Evolutionary conservation across 2,797 vertebrate species (phyloP).

Genomic region (Phrynocephalus vlangalii): DNA sequence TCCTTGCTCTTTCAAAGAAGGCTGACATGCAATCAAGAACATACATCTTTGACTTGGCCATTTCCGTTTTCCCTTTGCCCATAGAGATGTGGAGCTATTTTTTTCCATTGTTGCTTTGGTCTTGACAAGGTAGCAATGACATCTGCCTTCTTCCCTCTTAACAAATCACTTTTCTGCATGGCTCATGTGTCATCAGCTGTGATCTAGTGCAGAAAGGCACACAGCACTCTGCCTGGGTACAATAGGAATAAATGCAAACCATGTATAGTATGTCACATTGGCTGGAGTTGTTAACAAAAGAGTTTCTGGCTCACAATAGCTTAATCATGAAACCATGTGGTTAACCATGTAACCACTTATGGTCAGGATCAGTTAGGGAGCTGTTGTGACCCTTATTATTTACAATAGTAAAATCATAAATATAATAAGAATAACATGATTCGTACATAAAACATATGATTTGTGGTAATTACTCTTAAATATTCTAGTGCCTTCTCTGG

Average conservation of each 20-base stretch:
- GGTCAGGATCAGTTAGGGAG: neutral
- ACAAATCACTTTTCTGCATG: neutral
- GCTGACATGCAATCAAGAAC: neutral
- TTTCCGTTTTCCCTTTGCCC: neutral
- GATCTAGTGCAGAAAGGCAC: neutral
- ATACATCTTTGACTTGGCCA: neutral
- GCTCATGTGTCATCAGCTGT: neutral
- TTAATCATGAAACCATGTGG: neutral
- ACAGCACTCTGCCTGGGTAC: neutral
- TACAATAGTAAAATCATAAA: neutral
- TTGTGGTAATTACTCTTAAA: neutral
- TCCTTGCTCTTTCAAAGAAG: neutral
- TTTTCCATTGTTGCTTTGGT: neutral
- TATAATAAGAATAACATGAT: neutral
- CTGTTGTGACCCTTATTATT: neutral
- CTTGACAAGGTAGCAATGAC: neutral
- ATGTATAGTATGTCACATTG: rapidly evolving
- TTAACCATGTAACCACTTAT: neutral
- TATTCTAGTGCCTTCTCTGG: neutral
- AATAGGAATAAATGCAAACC: neutral
- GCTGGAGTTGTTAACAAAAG: neutral
- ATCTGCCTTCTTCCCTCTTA: neutral
- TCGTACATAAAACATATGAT: neutral
- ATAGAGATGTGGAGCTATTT: neutral
- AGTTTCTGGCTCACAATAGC: conserved; percentile 1